A percentile compares a stretch with the other conserved stretches of the same genome.
These are phyloP conservation scores for Ornithorhynchus anatinus DNA, from an alignment of 2,113 vertebrate species.

Conservation along the genomic window DNA sequence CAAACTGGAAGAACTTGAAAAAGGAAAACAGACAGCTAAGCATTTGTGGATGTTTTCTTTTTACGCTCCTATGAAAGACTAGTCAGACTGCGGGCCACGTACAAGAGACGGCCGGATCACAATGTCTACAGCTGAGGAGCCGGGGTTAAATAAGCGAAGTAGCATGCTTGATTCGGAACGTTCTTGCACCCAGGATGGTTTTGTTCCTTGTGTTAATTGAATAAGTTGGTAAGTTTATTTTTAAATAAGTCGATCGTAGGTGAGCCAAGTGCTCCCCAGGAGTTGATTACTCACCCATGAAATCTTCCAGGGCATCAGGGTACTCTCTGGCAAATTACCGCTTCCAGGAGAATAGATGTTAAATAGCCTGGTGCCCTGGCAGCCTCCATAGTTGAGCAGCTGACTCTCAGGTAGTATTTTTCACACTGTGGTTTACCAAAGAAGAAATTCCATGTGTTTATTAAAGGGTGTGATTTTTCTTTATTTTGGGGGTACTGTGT, in stretches of 20 bases:
- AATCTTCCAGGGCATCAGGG: not conserved
- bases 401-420: not conserved
- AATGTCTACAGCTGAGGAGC: not conserved
- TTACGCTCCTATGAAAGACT: not conserved
- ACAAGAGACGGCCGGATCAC: not conserved
- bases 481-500: too few species aligned
- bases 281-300: not conserved
- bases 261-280: not conserved
- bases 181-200: not conserved
- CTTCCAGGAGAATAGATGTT: too few species aligned
- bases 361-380: too few species aligned
- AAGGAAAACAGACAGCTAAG: not conserved
- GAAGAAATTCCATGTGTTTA: not conserved
- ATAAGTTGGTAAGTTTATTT: not conserved
- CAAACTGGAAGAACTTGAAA: constrained; percentile 31
- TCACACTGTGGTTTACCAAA: not conserved
- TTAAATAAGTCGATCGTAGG: not conserved
- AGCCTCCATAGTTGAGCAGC: not conserved
- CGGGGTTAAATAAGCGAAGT: not conserved
- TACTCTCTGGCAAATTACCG: too few species aligned
- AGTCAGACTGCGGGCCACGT: not conserved
- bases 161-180: constrained; percentile 26
- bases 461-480: not conserved
- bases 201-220: too few species aligned
- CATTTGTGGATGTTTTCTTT: constrained; percentile 23